Base-by-base conservation (phyloP, 2,888 invertebrate species). In the Willowsia nigromaculata region DNA sequence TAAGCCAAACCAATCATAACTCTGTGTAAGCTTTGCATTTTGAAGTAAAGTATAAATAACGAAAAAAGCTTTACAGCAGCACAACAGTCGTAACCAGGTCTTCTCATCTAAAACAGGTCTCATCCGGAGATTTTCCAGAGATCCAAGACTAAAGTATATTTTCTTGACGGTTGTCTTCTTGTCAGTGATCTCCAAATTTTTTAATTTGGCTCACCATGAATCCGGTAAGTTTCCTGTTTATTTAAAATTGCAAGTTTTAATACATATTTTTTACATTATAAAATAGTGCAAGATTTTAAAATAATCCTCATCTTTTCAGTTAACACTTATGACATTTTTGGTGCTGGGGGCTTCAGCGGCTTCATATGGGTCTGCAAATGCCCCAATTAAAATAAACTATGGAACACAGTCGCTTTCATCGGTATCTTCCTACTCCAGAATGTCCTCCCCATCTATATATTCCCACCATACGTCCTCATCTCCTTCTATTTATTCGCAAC, bases 291-390 rank as follows among this genome's bases (percentile, higher is more conserved):
- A n/a, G n/a, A n/a, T n/a, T n/a, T n/a, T n/a, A n/a, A 9, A 74
- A 27, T 47, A 4, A 15, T 81, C 33, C 40, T 62, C 9, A 37
- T 7, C 9, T 59, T 40, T 33, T 43, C 74, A 90, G 91, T 74
- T 91, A 0, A 3, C 47, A 11, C 43, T 90, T 11, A 25, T 90
- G 9, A 27, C 68, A 6, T 68, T 90, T 9, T 71, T 91, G 81
- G 76, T 89, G n/a, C 68, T 83, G 25, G 89, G 90, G 47, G 74
- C 91, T n/a, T 82, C 9, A 84, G 37, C 25, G 5, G 22, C 1
- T 85, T n/a, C n/a, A n/a, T n/a, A n/a, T n/a, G n/a, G n/a, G n/a
- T n/a, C n/a, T n/a, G n/a, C n/a, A n/a, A n/a, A n/a, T n/a, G n/a
- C n/a, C n/a, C n/a, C n/a, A n/a, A n/a, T n/a, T n/a, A n/a, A n/a